phyloP scores from a whole-genome alignment of 1,140 invertebrate species.

The Alviniconcha marisindica region DNA sequence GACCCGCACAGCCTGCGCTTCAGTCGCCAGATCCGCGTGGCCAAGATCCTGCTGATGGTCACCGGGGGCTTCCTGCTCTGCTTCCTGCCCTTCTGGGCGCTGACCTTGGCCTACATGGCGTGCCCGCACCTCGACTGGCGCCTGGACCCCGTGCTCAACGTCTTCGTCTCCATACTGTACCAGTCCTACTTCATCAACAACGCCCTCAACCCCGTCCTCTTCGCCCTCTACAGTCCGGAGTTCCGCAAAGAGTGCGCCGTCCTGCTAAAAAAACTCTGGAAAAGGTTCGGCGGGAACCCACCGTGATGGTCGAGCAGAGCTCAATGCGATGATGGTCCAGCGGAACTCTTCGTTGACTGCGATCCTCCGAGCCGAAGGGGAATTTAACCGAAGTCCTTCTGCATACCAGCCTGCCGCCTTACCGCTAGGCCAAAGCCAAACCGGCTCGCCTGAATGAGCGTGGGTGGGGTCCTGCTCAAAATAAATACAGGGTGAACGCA shows the following conservation, averaged over 20 bases:
- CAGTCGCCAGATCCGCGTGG: neutral
- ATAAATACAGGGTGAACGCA: no score
- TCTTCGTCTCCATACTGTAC: neutral
- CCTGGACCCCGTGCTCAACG: neutral
- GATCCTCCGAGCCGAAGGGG: no score
- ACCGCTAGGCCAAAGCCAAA: no score
- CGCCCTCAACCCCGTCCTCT: conserved; percentile 9
- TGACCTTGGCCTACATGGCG: neutral
- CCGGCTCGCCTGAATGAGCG: no score
- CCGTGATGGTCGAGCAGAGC: no score
- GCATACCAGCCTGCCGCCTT: no score
- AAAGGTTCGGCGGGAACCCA: no score
- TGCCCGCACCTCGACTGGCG: neutral
- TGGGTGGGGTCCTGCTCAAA: no score
- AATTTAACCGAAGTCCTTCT: no score
- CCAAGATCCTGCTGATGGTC: conserved; percentile 3
- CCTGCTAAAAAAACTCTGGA: neutral
- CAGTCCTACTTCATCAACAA: conserved; percentile 18
- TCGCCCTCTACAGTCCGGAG: conserved; percentile 11
- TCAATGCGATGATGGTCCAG: no score
- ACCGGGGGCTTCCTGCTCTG: neutral
- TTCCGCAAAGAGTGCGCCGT: neutral
- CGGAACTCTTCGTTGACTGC: no score
- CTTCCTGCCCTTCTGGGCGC: conserved; percentile 1
- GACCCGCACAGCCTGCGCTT: neutral